Evolutionary conservation across 2,888 invertebrate genomes (phyloP).

Genomic region (Rutpela maculata): DNA sequence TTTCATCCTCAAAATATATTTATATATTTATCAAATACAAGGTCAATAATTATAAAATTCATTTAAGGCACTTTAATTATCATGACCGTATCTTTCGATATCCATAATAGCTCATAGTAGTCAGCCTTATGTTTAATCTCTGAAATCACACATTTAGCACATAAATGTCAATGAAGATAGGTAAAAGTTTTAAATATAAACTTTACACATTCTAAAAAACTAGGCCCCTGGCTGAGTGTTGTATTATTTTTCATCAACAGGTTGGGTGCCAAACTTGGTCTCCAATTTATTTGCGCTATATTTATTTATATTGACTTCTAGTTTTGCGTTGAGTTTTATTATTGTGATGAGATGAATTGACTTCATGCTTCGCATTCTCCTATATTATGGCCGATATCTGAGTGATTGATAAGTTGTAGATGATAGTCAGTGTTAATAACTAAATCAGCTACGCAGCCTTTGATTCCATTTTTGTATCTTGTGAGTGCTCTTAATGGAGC

Average conservation of each 20-base stretch:
- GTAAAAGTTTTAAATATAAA: constrained; percentile 49
- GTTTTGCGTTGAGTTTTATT: constrained; percentile 40
- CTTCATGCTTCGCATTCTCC: constrained; percentile 71
- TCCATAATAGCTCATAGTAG: constrained; percentile 64
- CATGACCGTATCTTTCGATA: constrained; percentile 56
- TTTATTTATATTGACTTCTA: constrained; percentile 58
- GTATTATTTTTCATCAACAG: constrained; percentile 8
- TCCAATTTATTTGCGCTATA: constrained; percentile 48
- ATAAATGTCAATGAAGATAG: constrained; percentile 56
- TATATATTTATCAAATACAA: background rate
- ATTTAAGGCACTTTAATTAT: constrained; percentile 48
- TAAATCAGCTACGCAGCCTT: constrained; percentile 80
- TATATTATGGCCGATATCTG: constrained; percentile 74
- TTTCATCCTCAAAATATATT: constrained; percentile 3
- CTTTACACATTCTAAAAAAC: constrained; percentile 54
- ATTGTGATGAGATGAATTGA: constrained; percentile 34
- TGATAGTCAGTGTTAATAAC: constrained; percentile 79
- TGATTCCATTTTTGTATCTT: constrained; percentile 77
- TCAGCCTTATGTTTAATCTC: constrained; percentile 69
- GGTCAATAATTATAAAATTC: constrained; percentile 14
- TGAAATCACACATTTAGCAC: constrained; percentile 68
- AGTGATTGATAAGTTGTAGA: constrained; percentile 74
- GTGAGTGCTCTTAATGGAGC: constrained; percentile 69
- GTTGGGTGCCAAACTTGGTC: constrained; percentile 46
- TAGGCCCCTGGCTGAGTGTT: constrained; percentile 46